Evolutionary conservation across 2,113 vertebrate species (phyloP).

Genomic region (Hippocampus zosterae): DNA sequence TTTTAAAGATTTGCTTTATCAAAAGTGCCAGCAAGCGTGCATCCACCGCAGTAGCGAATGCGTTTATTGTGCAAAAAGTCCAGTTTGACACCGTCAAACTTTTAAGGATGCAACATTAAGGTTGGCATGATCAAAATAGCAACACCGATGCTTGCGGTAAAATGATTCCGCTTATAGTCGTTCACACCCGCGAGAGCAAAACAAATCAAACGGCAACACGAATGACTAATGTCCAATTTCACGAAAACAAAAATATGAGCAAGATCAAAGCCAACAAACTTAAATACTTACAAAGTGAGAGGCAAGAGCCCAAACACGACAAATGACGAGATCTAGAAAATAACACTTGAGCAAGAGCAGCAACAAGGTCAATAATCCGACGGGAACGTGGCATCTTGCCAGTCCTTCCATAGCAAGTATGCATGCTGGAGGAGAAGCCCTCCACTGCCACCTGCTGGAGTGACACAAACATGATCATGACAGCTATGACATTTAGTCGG

Average conservation of each 20-base stretch:
- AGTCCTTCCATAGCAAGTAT: background rate
- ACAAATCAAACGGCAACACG: background rate
- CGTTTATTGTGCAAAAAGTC: conserved; percentile 46
- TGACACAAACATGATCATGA: background rate
- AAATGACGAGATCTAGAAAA: too few species aligned
- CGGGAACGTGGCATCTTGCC: too few species aligned
- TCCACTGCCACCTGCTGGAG: too few species aligned
- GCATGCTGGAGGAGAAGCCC: too few species aligned
- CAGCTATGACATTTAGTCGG: too few species aligned
- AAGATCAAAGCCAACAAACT: too few species aligned
- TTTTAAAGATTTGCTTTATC: conserved; percentile 54
- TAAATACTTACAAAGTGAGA: too few species aligned
- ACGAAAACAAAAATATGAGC: too few species aligned
- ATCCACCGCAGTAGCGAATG: conserved; percentile 32
- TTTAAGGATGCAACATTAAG: background rate
- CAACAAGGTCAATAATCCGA: too few species aligned
- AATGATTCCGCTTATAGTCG: background rate
- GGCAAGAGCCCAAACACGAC: too few species aligned
- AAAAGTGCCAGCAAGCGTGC: conserved; percentile 47
- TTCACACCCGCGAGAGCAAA: background rate
- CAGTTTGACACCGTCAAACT: conserved; percentile 28
- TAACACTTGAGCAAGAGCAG: too few species aligned
- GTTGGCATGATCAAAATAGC: background rate
- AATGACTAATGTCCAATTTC: too few species aligned
- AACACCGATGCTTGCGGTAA: background rate